Evolutionary conservation across 2,113 vertebrate genomes (phyloP), one percentile per base, ranked within the genome.

Genomic region (Hemiscyllium ocellatum): DNA sequence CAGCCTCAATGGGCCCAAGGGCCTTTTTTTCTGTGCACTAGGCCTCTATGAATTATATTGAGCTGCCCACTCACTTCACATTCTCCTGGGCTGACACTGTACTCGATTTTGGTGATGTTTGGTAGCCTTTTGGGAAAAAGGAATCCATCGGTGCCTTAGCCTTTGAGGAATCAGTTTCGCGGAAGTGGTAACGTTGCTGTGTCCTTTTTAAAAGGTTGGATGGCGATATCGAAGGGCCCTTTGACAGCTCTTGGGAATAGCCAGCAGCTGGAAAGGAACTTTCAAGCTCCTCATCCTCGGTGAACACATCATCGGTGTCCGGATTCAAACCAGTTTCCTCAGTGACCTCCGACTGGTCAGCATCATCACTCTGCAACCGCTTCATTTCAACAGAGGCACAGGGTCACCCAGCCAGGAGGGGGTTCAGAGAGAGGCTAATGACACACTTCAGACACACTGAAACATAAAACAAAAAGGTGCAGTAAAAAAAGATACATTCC

Each of bases 111-210:
- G 96, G 96, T 29, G 96, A 89, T 0, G 85, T 0, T 93, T 97
- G 97, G 80, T 98, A 96, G 50, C 98, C 98, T 97, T 98, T 98
- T 96, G 98, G 97, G 37, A 98, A 98, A 56, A 98, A 97, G 4
- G 98, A 98, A 96, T 99, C 98, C 98, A 98, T 98, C 47, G 98
- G 98, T 2, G 97, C 97, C 95, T 97, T 97, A 61, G 97, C 97
- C 10, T 96, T 95, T 66, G 65, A 70, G 22, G 15, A 37, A 42
- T 97, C 97, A 0, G 96, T 85, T 12, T 97, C 96, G 2, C 97
- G 96, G 76, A 97, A 97, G 13, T 96, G 69, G 37, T 47, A 70
- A 2, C 12, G 91, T 24, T 42, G 66, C 42, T 20, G 1, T 94
- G 22, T 26, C 68, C n/a, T 94, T 19, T 94, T 94, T 42, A 69